Base-by-base conservation (phyloP, 2,113 vertebrate species). In the Jaculus jaculus region DNA sequence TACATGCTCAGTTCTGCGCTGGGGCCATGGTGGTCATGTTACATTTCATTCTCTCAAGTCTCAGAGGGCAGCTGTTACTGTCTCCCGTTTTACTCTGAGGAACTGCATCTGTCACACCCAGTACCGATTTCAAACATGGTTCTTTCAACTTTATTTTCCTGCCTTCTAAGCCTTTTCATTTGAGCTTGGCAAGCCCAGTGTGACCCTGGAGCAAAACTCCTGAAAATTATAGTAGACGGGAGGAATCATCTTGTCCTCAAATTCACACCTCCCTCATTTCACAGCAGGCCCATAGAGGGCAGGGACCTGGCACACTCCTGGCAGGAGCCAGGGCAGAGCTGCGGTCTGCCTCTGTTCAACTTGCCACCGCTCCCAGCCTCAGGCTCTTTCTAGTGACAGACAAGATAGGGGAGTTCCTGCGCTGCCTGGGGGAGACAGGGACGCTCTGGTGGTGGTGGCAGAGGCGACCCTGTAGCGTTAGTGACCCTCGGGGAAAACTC, bases 61-160 rank as follows among this genome's bases (percentile, higher is more conserved):
- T 51, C 26, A 73, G 72, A 78, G 73, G 10, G 17, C 47, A 73
- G 61, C 79, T 79, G 1, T 79, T 74, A 21, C 79, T 60, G 73
- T 60, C 10, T 3, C 30, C 39, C 61, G 51, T 84, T 84, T 86
- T 86, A 84, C 10, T 42, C 39, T 91, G 72, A 58, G 58, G 88
- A 69, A 54, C 30, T 60, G 77, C 74, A 10, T 5, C 63, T 54
- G 73, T 86, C 88, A 90, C 71, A 4, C 71, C 60, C 75, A 66
- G 90, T 65, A 77, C 84, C 80, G n/a, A 21, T 80, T 72, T 86
- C 8, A 32, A 73, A 89, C 60, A 88, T 18, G 42, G 61, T 91
- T 91, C 81, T 91, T 94, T 90, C 60, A 39, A 47, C 47, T n/a
- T 83, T 69, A 32, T 87, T 63, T 90, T 71, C 68, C 69, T 79